Conservation (phyloP, 2,797 vertebrate genomes). For the Catamblyrhynchus diadema region DNA sequence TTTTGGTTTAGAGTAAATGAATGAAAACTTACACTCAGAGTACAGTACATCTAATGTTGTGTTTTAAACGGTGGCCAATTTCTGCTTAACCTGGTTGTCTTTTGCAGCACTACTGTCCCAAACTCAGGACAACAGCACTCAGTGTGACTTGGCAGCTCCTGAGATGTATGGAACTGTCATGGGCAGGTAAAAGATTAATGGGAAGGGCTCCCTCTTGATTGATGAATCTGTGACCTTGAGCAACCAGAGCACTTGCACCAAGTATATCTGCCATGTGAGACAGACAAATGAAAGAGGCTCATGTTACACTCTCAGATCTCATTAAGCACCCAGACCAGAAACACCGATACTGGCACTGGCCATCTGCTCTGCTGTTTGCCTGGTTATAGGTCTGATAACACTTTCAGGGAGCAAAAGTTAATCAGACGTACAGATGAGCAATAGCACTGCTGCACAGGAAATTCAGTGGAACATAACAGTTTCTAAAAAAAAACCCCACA, state of each 20-base stretch:
- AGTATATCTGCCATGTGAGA: slow-evolving; percentile 37
- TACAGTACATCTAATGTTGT: not conserved
- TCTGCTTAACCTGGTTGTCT: not conserved
- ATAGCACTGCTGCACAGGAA: slow-evolving; percentile 52
- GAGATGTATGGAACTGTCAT: not conserved
- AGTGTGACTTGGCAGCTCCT: not conserved
- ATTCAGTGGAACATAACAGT: slow-evolving; percentile 16
- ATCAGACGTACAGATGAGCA: slow-evolving; percentile 25
- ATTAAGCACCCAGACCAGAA: slow-evolving; percentile 47
- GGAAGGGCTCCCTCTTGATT: slow-evolving; percentile 21
- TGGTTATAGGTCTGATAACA: slow-evolving; percentile 56
- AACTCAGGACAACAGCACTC: not conserved
- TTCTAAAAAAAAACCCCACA: not conserved
- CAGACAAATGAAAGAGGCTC: slow-evolving; percentile 50
- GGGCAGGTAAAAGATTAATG: slow-evolving; percentile 49
- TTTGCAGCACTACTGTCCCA: not conserved
- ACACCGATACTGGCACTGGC: slow-evolving; percentile 39
- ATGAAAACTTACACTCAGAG: not conserved
- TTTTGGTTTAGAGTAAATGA: not conserved
- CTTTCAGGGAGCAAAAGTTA: slow-evolving; percentile 43
- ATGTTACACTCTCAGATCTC: slow-evolving; percentile 59
- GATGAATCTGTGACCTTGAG: slow-evolving; percentile 62
- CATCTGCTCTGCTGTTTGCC: slow-evolving; percentile 56
- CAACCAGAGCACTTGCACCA: slow-evolving; percentile 24
- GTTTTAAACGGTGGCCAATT: not conserved